Conservation (phyloP, 2,888 invertebrate genomes). For the Dyspetes luteomarginatus region DNA sequence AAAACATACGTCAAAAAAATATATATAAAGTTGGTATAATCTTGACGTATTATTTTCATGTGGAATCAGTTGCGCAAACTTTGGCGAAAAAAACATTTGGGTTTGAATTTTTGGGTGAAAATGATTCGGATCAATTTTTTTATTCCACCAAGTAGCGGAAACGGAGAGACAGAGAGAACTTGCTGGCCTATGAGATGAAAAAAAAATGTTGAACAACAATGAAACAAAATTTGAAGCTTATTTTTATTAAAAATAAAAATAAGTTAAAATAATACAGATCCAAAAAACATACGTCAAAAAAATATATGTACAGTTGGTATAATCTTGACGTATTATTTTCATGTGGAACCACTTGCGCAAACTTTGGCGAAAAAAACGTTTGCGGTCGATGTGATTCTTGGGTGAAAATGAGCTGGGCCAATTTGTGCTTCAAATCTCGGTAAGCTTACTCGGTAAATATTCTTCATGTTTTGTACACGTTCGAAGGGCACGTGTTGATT, state of each 20-base stretch:
- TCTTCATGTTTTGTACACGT: constrained; percentile 9
- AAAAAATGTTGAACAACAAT: constrained; percentile 1
- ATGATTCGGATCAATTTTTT: constrained; percentile 1
- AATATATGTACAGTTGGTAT: too few species aligned
- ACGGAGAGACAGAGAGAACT: constrained; percentile 38
- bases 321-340: too few species aligned
- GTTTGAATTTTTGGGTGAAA: constrained; percentile 16
- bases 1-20: too few species aligned
- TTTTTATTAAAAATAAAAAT: too few species aligned
- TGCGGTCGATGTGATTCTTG: constrained; percentile 16
- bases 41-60: too few species aligned
- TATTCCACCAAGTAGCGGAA: constrained; percentile 25
- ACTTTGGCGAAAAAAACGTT: constrained; percentile 10
- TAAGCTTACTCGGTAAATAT: constrained; percentile 7
- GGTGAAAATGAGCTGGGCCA: constrained; percentile 2
- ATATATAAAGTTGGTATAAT: too few species aligned
- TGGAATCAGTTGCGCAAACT: too few species aligned
- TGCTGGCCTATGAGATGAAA: constrained; percentile 41
- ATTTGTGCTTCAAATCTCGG: constrained; percentile 36
- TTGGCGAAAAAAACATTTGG: constrained; percentile 13
- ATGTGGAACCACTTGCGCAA: too few species aligned
- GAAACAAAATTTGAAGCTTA: constrained; percentile 1
- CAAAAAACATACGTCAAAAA: too few species aligned
- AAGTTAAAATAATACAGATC: too few species aligned
- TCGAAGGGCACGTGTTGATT: constrained; percentile 49